These are phyloP conservation scores for Leptopilina clavipes DNA, from an alignment of 1,140 invertebrate genomes.

Conservation along the genomic window DNA sequence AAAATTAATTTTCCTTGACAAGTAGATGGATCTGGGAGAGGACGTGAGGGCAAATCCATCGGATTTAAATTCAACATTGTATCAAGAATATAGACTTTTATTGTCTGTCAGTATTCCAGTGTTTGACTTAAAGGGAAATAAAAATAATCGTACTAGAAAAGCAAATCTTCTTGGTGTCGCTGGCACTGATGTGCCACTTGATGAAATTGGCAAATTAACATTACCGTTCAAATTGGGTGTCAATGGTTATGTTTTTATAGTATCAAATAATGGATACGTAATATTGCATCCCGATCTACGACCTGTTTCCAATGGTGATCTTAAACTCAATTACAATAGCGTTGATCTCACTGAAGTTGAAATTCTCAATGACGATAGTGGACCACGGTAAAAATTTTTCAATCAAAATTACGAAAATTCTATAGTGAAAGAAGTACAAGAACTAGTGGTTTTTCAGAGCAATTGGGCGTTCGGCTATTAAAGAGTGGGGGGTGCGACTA, in stretches of 20 bases:
- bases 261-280: constrained; percentile 97
- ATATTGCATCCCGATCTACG: constrained; percentile 86
- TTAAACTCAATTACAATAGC: constrained; percentile 96
- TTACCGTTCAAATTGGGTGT: constrained; percentile 93
- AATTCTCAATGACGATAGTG: constrained; percentile 83
- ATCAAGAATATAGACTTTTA: constrained; percentile 75
- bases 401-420: constrained; percentile 34
- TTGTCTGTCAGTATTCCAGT: constrained; percentile 91
- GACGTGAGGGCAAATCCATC: constrained; percentile 53
- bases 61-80: constrained; percentile 52
- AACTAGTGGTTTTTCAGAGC: no score
- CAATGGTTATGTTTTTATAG: constrained; percentile 95
- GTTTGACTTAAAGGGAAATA: constrained; percentile 82
- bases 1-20: constrained; percentile 26
- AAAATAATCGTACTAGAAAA: constrained; percentile 75
- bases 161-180: constrained; percentile 92
- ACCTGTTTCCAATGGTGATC: constrained; percentile 81
- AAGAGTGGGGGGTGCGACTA: no score
- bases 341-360: constrained; percentile 97
- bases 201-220: constrained; percentile 90
- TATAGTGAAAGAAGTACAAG: no score
- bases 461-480: no score
- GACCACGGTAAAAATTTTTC: constrained; percentile 64
- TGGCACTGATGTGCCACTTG: constrained; percentile 94
- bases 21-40: constrained; percentile 56